Percentiles rank a stretch among this genome's conserved stretches.
Evolutionary conservation across 1,140 invertebrate species (phyloP).

Genomic region (Drosophila kanapiae): DNA sequence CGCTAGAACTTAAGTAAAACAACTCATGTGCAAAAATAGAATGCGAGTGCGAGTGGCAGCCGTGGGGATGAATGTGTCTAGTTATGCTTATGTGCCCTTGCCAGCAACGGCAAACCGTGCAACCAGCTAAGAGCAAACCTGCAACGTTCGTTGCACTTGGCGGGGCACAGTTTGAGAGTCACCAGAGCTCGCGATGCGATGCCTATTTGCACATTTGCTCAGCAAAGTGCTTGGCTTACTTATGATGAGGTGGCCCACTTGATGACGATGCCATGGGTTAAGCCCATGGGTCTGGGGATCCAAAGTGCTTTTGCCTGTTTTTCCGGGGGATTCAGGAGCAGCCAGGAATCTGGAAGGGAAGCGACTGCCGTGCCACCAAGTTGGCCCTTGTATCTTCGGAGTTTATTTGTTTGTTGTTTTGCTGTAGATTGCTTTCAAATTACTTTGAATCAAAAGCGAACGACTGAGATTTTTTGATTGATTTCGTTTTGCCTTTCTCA

Average conservation of each 20-base stretch:
- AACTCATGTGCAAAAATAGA: constrained; percentile 79
- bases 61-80: constrained; percentile 58
- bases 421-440: constrained; percentile 79
- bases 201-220: constrained; percentile 70
- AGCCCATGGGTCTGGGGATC: not conserved
- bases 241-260: constrained; percentile 74
- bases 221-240: constrained; percentile 80
- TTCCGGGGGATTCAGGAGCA: not conserved
- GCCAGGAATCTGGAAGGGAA: not conserved
- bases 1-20: constrained; percentile 82
- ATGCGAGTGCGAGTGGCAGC: constrained; percentile 47
- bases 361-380: constrained; percentile 45
- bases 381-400: constrained; percentile 61
- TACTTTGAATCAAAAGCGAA: constrained; percentile 71
- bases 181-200: constrained; percentile 18
- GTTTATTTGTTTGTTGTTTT: constrained; percentile 67
- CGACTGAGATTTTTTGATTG: constrained; percentile 68
- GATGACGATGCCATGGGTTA: constrained; percentile 57
- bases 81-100: constrained; percentile 65
- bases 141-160: constrained; percentile 80
- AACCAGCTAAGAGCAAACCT: constrained; percentile 25
- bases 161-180: constrained; percentile 74
- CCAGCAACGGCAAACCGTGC: constrained; percentile 23
- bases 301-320: constrained; percentile 56
- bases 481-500: constrained; percentile 61